Evolutionary conservation across 2,797 vertebrate genomes (phyloP).

Genomic region (Galaxias olidus): DNA sequence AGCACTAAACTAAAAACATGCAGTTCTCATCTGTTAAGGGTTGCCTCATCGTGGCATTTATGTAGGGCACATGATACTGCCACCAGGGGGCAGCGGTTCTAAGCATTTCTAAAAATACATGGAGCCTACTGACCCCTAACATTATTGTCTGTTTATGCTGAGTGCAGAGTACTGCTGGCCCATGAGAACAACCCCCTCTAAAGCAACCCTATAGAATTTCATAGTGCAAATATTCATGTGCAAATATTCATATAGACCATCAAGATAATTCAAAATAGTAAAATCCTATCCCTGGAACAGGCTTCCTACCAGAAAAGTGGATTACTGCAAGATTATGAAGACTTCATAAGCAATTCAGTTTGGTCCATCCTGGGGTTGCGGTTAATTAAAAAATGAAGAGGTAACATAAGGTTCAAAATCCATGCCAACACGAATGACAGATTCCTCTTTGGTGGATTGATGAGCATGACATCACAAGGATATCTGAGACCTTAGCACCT

Average conservation of each 20-base stretch:
- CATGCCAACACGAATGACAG: not conserved
- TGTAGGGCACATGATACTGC: slow-evolving; percentile 3
- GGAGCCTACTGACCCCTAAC: not conserved
- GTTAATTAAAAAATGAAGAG: too few relatives aligned
- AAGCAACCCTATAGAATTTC: not conserved
- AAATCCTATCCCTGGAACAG: too few relatives aligned
- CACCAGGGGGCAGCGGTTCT: slow-evolving; percentile 56
- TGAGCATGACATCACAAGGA: not conserved
- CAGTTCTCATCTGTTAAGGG: too few relatives aligned
- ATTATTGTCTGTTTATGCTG: not conserved
- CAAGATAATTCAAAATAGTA: too few relatives aligned
- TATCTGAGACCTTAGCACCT: not conserved
- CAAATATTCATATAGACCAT: too few relatives aligned
- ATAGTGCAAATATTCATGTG: not conserved
- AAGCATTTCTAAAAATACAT: slow-evolving; percentile 1
- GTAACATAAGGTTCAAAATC: too few relatives aligned
- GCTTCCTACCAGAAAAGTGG: too few relatives aligned
- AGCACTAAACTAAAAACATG: too few relatives aligned
- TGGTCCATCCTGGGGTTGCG: not conserved
- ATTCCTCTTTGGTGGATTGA: too few relatives aligned
- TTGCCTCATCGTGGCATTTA: not conserved
- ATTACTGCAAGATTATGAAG: too few relatives aligned
- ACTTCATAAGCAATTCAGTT: not conserved
- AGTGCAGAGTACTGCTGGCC: too few relatives aligned
- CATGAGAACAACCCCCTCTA: not conserved